These are phyloP conservation scores for Dendrophyllia cribrosa DNA, from an alignment of 64 coral and sea anemone species.

Conservation along the genomic window DNA sequence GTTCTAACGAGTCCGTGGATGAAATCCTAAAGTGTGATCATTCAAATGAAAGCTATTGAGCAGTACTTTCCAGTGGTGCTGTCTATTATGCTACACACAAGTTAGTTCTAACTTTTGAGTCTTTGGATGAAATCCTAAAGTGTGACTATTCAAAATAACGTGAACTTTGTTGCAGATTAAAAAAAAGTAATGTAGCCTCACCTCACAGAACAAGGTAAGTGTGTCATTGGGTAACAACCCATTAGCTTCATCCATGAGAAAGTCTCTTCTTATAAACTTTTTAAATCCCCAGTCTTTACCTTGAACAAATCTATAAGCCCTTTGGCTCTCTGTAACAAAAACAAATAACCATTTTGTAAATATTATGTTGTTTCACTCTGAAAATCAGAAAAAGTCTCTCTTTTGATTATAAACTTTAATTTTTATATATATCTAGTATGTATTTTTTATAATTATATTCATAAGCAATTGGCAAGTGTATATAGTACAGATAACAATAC, in stretches of 20 bases:
- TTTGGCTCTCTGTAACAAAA: constrained; percentile 90
- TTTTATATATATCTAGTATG: no score
- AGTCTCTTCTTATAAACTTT: constrained; percentile 99
- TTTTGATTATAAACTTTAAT: background rate
- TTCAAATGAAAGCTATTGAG: no score
- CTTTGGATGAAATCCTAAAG: background rate
- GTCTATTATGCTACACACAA: no score
- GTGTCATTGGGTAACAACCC: constrained; percentile 99
- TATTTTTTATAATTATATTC: no score
- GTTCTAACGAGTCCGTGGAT: no score
- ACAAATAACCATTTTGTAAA: background rate
- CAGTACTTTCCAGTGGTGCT: no score
- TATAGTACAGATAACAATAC: no score
- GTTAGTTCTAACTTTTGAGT: no score
- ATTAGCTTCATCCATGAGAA: constrained; percentile 99
- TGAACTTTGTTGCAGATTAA: background rate
- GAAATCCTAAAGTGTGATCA: no score
- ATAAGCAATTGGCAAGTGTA: no score
- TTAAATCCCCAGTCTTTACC: constrained; percentile 99
- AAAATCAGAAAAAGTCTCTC: background rate
- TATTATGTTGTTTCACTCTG: background rate
- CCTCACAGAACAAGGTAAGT: constrained; percentile 97
- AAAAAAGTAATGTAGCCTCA: background rate
- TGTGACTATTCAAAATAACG: background rate
- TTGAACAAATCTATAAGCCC: constrained; percentile 99